Evolutionary conservation across 2,113 vertebrate genomes (phyloP), one percentile per base, ranked within the genome.

Genomic region (Notarius quadriscutis): DNA sequence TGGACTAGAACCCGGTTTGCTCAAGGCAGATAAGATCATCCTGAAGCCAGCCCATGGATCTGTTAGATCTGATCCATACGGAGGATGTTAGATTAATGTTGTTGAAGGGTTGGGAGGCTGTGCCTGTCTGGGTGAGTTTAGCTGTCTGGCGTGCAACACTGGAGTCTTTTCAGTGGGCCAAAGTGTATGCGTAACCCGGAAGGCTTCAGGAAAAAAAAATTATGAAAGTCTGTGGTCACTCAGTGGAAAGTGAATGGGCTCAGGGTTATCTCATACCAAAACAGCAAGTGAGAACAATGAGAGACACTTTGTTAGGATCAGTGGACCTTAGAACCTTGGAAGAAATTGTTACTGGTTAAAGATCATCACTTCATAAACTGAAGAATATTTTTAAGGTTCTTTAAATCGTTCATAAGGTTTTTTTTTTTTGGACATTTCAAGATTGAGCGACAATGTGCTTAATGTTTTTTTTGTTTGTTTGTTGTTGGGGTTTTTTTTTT

Each of bases 121-220:
- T 60, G 77, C n/a, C 77, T 81, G 74, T 12, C 62, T 87, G 60
- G 57, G 83, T 75, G 78, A 62, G 62, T 83, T 83, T 63, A 53
- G 94, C 94, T 67, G 95, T 95, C 95, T 96, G 94, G 90, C 91
- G 91, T 95, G 94, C 91, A 94, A 95, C 93, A 93, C 92, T 90
- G 94, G 93, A 94, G 94, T 93, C 95, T 96, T 95, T 95, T 81
- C 57, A 81, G 94, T 95, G 92, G 93, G 50, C 51, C 53, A 30
- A 50, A 87, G 41, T 20, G 51, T 87, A 58, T 87, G 67, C 25
- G 34, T 22, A 71, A 87, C 25, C 74, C 18, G 20, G 75, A 62
- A 48, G 74, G 57, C 74, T 62, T 86, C 92, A 81, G 55, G 90
- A 58, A 62, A 62, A 62, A 60, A 91, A 84, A 89, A 88, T 89